phyloP scores from a whole-genome alignment of 2,797 vertebrate species.

The Adelosebastes latens region DNA sequence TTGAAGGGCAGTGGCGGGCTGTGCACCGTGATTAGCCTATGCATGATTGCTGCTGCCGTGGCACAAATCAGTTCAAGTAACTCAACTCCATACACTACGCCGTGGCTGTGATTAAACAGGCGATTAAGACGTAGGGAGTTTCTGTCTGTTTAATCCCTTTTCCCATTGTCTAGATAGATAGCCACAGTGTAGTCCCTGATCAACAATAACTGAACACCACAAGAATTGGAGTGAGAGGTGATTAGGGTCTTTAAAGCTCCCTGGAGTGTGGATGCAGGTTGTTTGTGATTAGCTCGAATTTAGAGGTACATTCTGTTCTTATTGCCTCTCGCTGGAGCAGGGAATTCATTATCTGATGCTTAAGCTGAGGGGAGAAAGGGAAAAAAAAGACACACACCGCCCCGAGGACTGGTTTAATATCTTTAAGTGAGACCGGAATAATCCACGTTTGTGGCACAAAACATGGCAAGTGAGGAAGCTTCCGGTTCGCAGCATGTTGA shows the following conservation, averaged over 20 bases:
- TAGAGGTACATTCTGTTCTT: slow-evolving; percentile 73
- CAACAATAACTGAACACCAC: slow-evolving; percentile 68
- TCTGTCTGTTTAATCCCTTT: slow-evolving; percentile 74
- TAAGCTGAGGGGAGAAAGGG: slow-evolving; percentile 6
- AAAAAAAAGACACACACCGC: neutral
- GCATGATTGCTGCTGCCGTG: slow-evolving; percentile 73
- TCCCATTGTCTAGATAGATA: slow-evolving; percentile 66
- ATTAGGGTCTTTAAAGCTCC: slow-evolving; percentile 77
- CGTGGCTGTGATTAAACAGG: slow-evolving; percentile 79
- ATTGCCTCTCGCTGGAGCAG: slow-evolving; percentile 51
- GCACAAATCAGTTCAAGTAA: slow-evolving; percentile 81
- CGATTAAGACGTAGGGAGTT: slow-evolving; percentile 72
- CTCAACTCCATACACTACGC: slow-evolving; percentile 70
- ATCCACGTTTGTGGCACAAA: slow-evolving; percentile 26
- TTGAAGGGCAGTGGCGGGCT: slow-evolving; percentile 72
- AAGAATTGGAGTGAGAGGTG: slow-evolving; percentile 73
- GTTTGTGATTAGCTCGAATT: slow-evolving; percentile 74
- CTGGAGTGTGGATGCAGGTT: slow-evolving; percentile 70
- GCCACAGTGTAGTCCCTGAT: slow-evolving; percentile 65
- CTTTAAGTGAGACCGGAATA: slow-evolving; percentile 48
- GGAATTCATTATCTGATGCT: slow-evolving; percentile 70
- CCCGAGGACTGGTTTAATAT: slow-evolving; percentile 47
- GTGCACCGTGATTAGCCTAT: slow-evolving; percentile 77
- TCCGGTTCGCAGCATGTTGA: slow-evolving; percentile 47
- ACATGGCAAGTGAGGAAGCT: slow-evolving; percentile 30